These are phyloP conservation scores for Phasia obesa DNA, from an alignment of 2,888 invertebrate species.

Conservation along the genomic window DNA sequence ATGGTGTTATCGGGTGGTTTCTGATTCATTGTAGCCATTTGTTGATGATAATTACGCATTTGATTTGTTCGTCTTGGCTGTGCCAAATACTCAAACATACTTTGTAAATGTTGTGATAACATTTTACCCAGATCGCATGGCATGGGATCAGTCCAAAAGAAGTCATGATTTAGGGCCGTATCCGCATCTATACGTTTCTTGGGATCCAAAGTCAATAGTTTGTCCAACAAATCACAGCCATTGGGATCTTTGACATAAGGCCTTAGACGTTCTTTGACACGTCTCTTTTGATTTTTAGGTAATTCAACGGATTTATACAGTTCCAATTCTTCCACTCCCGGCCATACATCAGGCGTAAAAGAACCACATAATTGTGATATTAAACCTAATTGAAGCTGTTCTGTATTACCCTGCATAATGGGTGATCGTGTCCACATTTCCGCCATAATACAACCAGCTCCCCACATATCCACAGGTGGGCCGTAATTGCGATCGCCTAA, in stretches of 20 bases:
- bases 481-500: slow-evolving; percentile 95
- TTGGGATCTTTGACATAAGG: slow-evolving; percentile 95
- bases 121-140: slow-evolving; percentile 95
- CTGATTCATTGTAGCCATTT: slow-evolving; percentile 82
- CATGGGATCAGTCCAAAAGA: slow-evolving; percentile 99
- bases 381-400: slow-evolving; percentile 96
- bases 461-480: slow-evolving; percentile 98
- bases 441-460: slow-evolving; percentile 99
- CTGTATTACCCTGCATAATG: slow-evolving; percentile 97
- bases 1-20: slow-evolving; percentile 91
- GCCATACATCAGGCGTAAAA: slow-evolving; percentile 96
- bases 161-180: slow-evolving; percentile 97
- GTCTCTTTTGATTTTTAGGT: slow-evolving; percentile 92
- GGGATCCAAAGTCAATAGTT: slow-evolving; percentile 95
- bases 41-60: slow-evolving; percentile 88
- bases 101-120: slow-evolving; percentile 94
- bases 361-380: slow-evolving; percentile 98
- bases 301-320: slow-evolving; percentile 94
- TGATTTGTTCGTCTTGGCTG: slow-evolving; percentile 88
- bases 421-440: slow-evolving; percentile 99
- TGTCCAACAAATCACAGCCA: slow-evolving; percentile 96
- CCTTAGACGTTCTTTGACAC: slow-evolving; percentile 92
- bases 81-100: slow-evolving; percentile 97
- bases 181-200: slow-evolving; percentile 94
- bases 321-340: slow-evolving; percentile 94